Evolutionary conservation across 2,797 vertebrate genomes (phyloP), one percentile per base, ranked within the genome.

Genomic region (Falco berigora): DNA sequence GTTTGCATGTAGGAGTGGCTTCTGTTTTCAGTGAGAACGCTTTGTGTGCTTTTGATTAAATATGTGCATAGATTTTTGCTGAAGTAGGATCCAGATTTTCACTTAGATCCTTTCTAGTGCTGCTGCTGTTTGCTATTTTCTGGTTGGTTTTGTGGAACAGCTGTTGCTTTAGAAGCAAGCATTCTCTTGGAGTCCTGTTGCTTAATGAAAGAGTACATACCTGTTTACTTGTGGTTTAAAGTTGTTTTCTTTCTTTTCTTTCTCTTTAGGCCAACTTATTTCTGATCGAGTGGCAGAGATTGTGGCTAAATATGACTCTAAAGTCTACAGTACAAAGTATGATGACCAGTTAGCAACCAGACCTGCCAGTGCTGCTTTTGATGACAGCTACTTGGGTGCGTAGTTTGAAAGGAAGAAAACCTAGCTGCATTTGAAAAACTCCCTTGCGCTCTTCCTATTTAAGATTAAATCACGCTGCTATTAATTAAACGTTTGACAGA

Each of bases 331-430:
- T 58, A 98, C 96, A 2, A 97, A 96, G 8, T 99, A 99, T 27
- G 92, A 87, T 6, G 98, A 98, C 87, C 99, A 99, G 34, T 77
- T 98, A 56, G 93, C 98, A 77, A 99, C 99, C 47, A 98, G 98
- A 53, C 95, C 99, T 6, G 99, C 99, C 44, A 98, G 98, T 11
- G 98, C 99, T 40, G 96, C 98, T 91, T 99, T 98, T 47, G 99
- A 99, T 76, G 99, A 99, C 98, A 99, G 99, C 96, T 99, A 99
- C 95, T 96, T 99, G 42, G 99, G 99, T 99, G 98, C 18, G 97
- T 97, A 46, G 34, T 79, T 86, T 28, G 58, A 58, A 91, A 55
- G 50, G 52, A 75, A 25, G 75, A 32, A 68, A 64, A 28, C 20
- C 2, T 24, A 11, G 13, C 19, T 74, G 23, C 27, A 1, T 62